Evolutionary conservation across 2,888 invertebrate genomes (phyloP).

Genomic region (Odontocolon sp.): DNA sequence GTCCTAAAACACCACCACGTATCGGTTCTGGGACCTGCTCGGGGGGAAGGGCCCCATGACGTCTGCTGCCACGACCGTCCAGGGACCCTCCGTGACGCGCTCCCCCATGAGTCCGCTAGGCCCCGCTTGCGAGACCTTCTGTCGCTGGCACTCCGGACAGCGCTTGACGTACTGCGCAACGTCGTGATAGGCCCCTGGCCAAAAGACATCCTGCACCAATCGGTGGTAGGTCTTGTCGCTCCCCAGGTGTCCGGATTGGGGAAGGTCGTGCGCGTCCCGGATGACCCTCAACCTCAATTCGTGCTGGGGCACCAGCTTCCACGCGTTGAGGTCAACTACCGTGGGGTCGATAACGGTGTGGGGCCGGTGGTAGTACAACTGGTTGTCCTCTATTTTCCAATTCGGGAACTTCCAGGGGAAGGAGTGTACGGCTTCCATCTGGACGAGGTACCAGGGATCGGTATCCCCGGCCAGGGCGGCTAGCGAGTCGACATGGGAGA

Average conservation of each 20-base stretch:
- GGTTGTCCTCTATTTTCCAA: slow-evolving; percentile 24
- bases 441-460: slow-evolving; percentile 15
- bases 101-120: background rate
- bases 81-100: background rate
- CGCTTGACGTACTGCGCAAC: background rate
- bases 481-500: background rate
- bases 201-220: background rate
- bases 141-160: background rate
- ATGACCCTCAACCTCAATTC: background rate
- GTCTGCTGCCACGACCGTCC: background rate
- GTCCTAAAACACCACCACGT: no score
- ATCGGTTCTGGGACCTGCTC: no score
- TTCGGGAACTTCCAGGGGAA: slow-evolving; percentile 12
- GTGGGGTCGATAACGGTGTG: slow-evolving; percentile 12
- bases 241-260: background rate
- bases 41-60: background rate
- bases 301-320: slow-evolving; percentile 53
- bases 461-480: background rate
- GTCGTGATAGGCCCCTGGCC: background rate
- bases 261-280: background rate
- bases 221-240: background rate
- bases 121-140: background rate
- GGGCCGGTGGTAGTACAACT: slow-evolving; percentile 15
- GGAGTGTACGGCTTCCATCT: background rate
- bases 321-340: slow-evolving; percentile 36